These are phyloP conservation scores for Odontothrips loti DNA, from an alignment of 2,888 invertebrate species.

Conservation along the genomic window DNA sequence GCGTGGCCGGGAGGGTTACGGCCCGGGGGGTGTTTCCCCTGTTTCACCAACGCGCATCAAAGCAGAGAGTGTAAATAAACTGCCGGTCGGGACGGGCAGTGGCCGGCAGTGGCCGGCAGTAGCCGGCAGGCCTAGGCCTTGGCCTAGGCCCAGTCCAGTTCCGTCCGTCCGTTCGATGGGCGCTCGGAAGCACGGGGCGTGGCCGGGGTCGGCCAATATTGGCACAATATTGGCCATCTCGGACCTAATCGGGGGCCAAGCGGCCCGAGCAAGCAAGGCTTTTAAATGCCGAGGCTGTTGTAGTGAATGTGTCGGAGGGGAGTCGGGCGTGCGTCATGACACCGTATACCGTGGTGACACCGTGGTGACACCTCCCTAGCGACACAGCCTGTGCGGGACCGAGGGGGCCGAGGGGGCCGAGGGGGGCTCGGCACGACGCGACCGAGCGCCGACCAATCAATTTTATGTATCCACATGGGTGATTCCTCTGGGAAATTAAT, in stretches of 20 bases:
- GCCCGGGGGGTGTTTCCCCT: slow-evolving; percentile 20
- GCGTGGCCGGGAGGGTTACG: neutral
- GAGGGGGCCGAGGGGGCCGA: neutral
- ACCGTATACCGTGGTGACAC: too few species aligned
- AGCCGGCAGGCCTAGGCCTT: neutral
- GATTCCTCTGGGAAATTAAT: slow-evolving; percentile 22
- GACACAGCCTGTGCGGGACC: neutral
- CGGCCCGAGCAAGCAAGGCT: too few species aligned
- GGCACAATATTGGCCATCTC: too few species aligned
- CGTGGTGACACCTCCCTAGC: too few species aligned
- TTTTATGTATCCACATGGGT: neutral
- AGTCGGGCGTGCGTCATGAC: too few species aligned
- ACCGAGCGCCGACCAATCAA: neutral
- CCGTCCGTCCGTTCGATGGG: too few species aligned
- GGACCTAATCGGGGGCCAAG: too few species aligned
- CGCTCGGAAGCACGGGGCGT: too few species aligned
- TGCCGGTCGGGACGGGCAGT: neutral
- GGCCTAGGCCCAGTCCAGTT: too few species aligned
- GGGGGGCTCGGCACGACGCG: neutral
- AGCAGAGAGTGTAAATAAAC: slow-evolving; percentile 10
- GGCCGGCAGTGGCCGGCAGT: neutral
- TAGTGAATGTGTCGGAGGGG: too few species aligned
- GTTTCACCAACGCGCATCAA: slow-evolving; percentile 14
- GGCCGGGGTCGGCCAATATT: too few species aligned
- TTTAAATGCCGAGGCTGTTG: too few species aligned